Evolutionary conservation across 1,140 invertebrate genomes (phyloP), one percentile per base, ranked within the genome.

Genomic region (Anagrus nilaparvatae): DNA sequence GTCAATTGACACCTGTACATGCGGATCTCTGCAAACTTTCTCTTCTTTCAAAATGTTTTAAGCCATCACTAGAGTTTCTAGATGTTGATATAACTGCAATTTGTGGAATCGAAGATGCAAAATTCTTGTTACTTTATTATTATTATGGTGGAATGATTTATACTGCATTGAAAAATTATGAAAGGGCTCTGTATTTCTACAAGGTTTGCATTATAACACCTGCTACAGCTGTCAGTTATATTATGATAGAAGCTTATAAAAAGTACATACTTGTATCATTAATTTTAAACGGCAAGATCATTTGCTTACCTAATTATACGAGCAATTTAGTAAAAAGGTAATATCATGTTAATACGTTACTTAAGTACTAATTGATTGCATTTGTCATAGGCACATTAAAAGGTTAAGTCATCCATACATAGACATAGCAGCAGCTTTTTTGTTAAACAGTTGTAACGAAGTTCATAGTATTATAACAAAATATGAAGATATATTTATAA

Each of bases 111-210:
- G 79, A 80, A 36, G 89, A 95, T 62, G 79, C 87, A 2, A 92
- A 93, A 72, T 83, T 91, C 65, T 95, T 95, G 61, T 70, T 97
- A 27, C 70, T 92, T 0, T 97, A 94, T 63, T 97, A 90, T 60
- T 97, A 97, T 64, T 97, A 97, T 67, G 93, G 92, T 33, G 94
- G 93, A 35, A 93, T 97, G 86, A 93, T 96, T 50, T 96, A 94
- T 57, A 80, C 89, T 38, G 87, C 86, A 14, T 62, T 96, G 33
- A 95, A 95, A 60, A 89, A 95, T 56, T 94, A 86, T 60, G 85
- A 92, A 40, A 74, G 88, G 58, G 89, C 93, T 17, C 69, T 96
- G 27, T 96, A 93, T 63, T 95, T 92, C 61, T 94, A 91, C 69
- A 92, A 97, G 79, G 87, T 94, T 31, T 89, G 84, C 46, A 79